phyloP scores from a whole-genome alignment of 1,140 invertebrate genomes.

The Zaprionus tsacasi region DNA sequence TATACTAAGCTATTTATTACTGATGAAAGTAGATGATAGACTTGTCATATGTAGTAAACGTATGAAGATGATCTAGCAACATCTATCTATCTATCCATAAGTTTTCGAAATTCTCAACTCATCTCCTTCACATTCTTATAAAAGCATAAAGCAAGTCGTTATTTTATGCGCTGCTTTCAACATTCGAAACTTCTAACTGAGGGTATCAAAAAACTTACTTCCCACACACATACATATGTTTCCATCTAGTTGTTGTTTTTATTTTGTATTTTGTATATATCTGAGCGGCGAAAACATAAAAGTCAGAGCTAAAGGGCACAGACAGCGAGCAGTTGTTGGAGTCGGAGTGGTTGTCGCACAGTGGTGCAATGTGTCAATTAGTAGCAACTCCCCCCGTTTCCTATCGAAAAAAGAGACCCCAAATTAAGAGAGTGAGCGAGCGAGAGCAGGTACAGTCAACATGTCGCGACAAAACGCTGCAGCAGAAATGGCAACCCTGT shows the following conservation, averaged over 20 bases:
- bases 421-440: slow-evolving; percentile 31
- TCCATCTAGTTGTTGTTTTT: slow-evolving; percentile 23
- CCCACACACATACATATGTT: slow-evolving; percentile 6
- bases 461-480: slow-evolving; percentile 15
- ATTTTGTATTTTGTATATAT: slow-evolving; percentile 62
- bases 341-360: slow-evolving; percentile 49
- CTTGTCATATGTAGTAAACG: too few relatives aligned
- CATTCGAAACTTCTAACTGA: slow-evolving; percentile 22
- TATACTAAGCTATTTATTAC: too few relatives aligned
- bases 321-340: slow-evolving; percentile 65
- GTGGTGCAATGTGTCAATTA: slow-evolving; percentile 53
- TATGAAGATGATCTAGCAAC: too few relatives aligned
- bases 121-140: neutral
- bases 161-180: slow-evolving; percentile 18
- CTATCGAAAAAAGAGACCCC: neutral
- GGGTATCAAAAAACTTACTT: slow-evolving; percentile 39
- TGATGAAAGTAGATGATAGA: too few relatives aligned
- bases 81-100: too few relatives aligned
- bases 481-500: slow-evolving; percentile 34
- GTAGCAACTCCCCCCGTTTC: neutral
- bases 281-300: slow-evolving; percentile 73
- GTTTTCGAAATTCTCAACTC: neutral
- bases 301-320: slow-evolving; percentile 74
- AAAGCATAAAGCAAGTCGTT: slow-evolving; percentile 5
- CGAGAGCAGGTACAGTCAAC: slow-evolving; percentile 47